Evolutionary conservation across 2,113 vertebrate species (phyloP), one percentile per base, ranked within the genome.

Genomic region (Atlantisia rogersi): DNA sequence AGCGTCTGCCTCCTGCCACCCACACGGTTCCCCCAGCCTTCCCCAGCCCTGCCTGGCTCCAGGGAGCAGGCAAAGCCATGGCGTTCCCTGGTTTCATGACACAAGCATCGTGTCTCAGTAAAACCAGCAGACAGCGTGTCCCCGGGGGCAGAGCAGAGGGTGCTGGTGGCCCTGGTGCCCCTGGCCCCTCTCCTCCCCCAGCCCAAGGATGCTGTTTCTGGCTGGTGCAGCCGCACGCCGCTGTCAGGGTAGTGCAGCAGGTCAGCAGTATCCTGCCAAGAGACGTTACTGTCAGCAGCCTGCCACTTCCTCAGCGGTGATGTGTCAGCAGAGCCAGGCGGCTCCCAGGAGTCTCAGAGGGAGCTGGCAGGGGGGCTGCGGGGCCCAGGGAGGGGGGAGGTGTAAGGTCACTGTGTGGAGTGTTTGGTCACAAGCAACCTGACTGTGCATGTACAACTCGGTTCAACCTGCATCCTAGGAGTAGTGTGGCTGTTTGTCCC

Each of bases 361-460:
- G 58, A 77, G 24, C 14, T 4, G 31, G 59, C 32, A 31, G 48
- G 59, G 3, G 3, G 19, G 9, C 0, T 3, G n/a, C 12, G 15
- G 59, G 35, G 59, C 63, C 35, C 1, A 0, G 22, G 35, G 46
- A 19, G 10, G 44, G 59, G n/a, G 35, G 40, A 11, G 44, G 46
- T 0, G 0, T 4, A 13, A 68, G 70, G 65, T 78, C 76, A 32
- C 28, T 7, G 24, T 2, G 4, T 6, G 13, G 58, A 62, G 53
- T 24, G 0, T 48, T 44, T 17, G 58, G 63, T 55, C 69, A 48
- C 68, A 12, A 35, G 50, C n/a, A 40, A 11, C 37, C 12, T 0
- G 1, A 6, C 19, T 5, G 10, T n/a, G 7, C 6, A 1, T 4
- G 22, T 31, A 14, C 50, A 65, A 15, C 39, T 32, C 0, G 0